Evolutionary conservation across 1,140 invertebrate species (phyloP), one percentile per base, ranked within the genome.

Genomic region (Drosophila fuyamai): DNA sequence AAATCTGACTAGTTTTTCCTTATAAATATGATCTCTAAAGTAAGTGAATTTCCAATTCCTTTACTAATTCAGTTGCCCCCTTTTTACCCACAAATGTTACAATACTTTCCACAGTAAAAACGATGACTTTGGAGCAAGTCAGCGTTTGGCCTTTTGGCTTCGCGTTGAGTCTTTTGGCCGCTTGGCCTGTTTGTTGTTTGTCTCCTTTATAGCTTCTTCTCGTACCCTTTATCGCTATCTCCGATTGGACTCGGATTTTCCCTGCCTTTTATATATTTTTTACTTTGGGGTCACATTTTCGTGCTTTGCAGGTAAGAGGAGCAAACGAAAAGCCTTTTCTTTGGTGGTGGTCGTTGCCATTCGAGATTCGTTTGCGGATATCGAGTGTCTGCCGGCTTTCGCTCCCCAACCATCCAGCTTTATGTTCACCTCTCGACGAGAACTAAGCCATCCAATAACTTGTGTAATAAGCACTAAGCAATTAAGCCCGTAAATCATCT

Each of bases 141-240:
- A 54, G n/a, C 51, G 16, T 38, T 76, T 65, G 54, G 62, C 56
- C 66, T 76, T 70, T 71, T 58, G 61, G 66, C 53, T 29, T 65
- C 47, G 68, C 44, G 58, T 41, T 36, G 63, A 63, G 32, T 65
- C 55, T 63, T 46, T 54, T 78, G 72, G 79, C 58, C 65, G 60
- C 36, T 75, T 82, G 79, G 68, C 63, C 81, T 75, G 70, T 65
- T 65, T 76, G 73, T 89, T 90, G 84, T 89, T 90, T 89, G 85
- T 89, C 85, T 89, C 85, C 81, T 89, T 89, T 90, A 89, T 84
- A 74, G 85, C 81, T 89, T 89, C 85, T 89, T 89, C 88, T 81
- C 66, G 77, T 90, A 89, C 80, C 81, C 74, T 89, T 90, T 90
- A 90, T 84, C 77, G 73, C 55, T 63, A 89, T 90, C 84, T 81